Percentiles rank a stretch among this genome's conserved stretches.
Conservation (phyloP, 2,113 vertebrate genomes). For the Trochalopteron elliotii region DNA sequence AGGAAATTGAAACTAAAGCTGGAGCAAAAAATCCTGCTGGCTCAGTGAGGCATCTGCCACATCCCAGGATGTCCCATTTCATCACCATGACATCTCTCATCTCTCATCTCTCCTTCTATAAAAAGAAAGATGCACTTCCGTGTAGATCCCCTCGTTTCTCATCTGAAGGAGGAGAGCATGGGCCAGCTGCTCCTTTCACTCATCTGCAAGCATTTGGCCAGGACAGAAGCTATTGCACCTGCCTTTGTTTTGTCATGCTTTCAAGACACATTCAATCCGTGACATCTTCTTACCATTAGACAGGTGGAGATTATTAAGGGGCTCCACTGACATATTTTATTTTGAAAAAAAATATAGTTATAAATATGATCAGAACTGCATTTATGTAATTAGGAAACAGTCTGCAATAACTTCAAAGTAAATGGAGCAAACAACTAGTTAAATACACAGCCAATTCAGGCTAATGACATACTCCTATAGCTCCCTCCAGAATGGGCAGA, state of each 20-base stretch:
- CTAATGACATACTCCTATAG: neutral
- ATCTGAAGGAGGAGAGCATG: neutral
- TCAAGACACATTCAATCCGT: neutral
- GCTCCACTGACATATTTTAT: neutral
- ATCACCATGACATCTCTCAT: neutral
- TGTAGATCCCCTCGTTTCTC: neutral
- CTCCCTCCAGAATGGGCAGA: neutral
- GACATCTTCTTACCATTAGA: neutral
- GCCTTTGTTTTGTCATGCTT: neutral
- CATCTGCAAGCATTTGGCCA: neutral
- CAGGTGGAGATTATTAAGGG: neutral
- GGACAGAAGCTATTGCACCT: neutral
- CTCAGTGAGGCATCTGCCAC: neutral
- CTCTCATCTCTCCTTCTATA: neutral
- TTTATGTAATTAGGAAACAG: neutral
- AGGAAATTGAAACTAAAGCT: slow-evolving; percentile 6
- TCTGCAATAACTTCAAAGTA: neutral
- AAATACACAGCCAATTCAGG: neutral
- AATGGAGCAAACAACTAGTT: neutral
- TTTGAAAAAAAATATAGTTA: neutral
- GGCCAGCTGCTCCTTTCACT: slow-evolving; percentile 24
- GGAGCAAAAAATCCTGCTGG: neutral
- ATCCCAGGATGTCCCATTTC: slow-evolving; percentile 11
- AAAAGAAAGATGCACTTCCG: slow-evolving; percentile 14
- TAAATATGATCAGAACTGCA: neutral